Evolutionary conservation across 2,888 invertebrate genomes (phyloP), one percentile per base, ranked within the genome.

Genomic region (Amitus sp.): DNA sequence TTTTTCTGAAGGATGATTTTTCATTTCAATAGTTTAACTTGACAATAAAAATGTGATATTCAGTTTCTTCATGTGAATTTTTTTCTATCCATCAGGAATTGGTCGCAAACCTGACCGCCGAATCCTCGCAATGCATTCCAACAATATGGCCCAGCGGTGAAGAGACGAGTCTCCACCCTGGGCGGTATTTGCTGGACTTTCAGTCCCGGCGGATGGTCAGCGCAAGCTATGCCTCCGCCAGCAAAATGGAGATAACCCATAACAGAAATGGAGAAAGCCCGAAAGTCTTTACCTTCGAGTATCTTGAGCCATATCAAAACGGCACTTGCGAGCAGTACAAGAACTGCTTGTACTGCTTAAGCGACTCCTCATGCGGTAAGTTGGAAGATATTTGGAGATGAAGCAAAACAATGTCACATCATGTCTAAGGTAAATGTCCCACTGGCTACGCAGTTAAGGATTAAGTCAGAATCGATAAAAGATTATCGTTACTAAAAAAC

Each of bases 291-390:
- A 94, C 94, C 0, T 93, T 94, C 74, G 94, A 94, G 78, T 94
- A 93, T 79, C 83, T 96, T 62, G 95, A 96, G 78, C 95, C 96
- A 0, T 96, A 89, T 81, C 91, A 91, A 51, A 89, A 90, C 56
- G 93, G 93, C 0, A 86, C 89, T 20, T 96, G 96, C 76, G 82
- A 84, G 0, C 86, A 87, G 49, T 93, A 95, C 80, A 88, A 85
- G 66, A 96, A 94, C 82, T 96, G 96, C 74, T 83, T 95, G 27
- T 88, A 94, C 63, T 96, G 96, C 76, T 84, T 96, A 50, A 90
- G 92, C 0, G 96, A 96, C 82, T 90, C 93, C 0, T 87, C 90
- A 12, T 97, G 97, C 76, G 95, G 95, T 1, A 97, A 97, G 96
- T 97, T 96, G 77, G 92, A 93, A n/a, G n/a, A n/a, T n/a, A n/a